phyloP scores from a whole-genome alignment of 1,140 invertebrate genomes.

The Agraylea sexmaculata region DNA sequence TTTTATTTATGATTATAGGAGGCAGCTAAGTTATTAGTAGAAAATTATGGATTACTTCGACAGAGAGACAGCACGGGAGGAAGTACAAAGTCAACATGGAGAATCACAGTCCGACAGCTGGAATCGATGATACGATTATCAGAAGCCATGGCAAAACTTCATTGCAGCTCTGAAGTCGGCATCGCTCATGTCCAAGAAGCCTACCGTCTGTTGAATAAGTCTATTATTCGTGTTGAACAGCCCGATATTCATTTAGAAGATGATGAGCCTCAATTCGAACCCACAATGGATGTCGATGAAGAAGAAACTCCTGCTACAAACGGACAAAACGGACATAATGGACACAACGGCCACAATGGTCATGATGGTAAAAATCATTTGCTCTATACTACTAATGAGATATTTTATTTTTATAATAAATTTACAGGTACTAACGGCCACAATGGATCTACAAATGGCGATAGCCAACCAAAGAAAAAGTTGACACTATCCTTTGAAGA shows the following conservation, averaged over 20 bases:
- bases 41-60: slow-evolving; percentile 79
- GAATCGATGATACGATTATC: slow-evolving; percentile 95
- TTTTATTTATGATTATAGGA: slow-evolving; percentile 44
- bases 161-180: slow-evolving; percentile 82
- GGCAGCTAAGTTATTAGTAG: slow-evolving; percentile 73
- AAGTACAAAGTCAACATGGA: slow-evolving; percentile 69
- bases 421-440: not conserved
- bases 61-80: slow-evolving; percentile 66
- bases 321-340: too few species aligned
- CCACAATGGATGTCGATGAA: slow-evolving; percentile 42
- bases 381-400: too few species aligned
- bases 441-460: slow-evolving; percentile 13
- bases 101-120: slow-evolving; percentile 97
- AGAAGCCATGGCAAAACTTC: slow-evolving; percentile 92
- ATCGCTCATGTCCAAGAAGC: slow-evolving; percentile 90
- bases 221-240: slow-evolving; percentile 95
- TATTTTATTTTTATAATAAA: slow-evolving; percentile 3
- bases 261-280: slow-evolving; percentile 44
- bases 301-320: slow-evolving; percentile 28
- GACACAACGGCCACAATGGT: slow-evolving; percentile 19
- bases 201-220: slow-evolving; percentile 90
- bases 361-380: slow-evolving; percentile 18
- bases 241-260: slow-evolving; percentile 92
- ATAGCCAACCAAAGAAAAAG: slow-evolving; percentile 55
- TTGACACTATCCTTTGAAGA: slow-evolving; percentile 88